Percentiles rank a stretch among this genome's conserved stretches.
These are phyloP conservation scores for Anser brachyrhynchus DNA, from an alignment of 2,113 vertebrate genomes.

Conservation along the genomic window DNA sequence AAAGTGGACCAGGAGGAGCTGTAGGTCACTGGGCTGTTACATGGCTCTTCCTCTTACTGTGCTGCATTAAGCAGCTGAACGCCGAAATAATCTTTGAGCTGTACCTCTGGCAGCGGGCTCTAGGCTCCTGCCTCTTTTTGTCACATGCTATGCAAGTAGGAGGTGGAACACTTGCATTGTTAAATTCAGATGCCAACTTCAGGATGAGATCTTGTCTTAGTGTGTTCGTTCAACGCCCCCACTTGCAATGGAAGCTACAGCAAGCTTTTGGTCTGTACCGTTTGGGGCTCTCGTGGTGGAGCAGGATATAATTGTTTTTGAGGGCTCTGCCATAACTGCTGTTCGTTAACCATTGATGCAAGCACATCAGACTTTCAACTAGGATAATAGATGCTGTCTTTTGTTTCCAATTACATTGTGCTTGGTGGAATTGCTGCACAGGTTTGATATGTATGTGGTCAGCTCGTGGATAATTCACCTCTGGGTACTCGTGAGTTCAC, in stretches of 20 bases:
- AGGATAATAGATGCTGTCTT: neutral
- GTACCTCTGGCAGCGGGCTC: neutral
- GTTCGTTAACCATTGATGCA: conserved; percentile 26
- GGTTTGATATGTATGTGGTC: neutral
- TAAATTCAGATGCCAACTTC: conserved; percentile 48
- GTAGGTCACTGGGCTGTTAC: conserved; percentile 32
- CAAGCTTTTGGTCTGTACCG: neutral
- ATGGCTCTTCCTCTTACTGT: neutral
- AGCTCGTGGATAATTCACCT: neutral
- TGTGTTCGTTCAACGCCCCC: conserved; percentile 21
- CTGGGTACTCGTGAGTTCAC: neutral
- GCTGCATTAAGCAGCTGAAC: conserved; percentile 21
- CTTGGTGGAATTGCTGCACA: neutral
- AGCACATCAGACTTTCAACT: neutral
- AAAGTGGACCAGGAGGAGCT: conserved; percentile 40
- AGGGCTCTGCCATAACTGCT: conserved; percentile 33
- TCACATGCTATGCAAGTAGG: neutral
- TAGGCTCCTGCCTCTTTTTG: conserved; percentile 25
- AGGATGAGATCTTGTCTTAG: conserved; percentile 22
- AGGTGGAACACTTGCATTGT: conserved; percentile 36
- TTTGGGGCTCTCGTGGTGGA: neutral
- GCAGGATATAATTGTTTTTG: conserved; percentile 20
- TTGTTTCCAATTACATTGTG: neutral
- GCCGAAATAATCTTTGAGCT: neutral
- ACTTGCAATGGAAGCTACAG: neutral